Evolutionary conservation across 2,113 vertebrate species (phyloP).

Genomic region (Lepus europaeus): DNA sequence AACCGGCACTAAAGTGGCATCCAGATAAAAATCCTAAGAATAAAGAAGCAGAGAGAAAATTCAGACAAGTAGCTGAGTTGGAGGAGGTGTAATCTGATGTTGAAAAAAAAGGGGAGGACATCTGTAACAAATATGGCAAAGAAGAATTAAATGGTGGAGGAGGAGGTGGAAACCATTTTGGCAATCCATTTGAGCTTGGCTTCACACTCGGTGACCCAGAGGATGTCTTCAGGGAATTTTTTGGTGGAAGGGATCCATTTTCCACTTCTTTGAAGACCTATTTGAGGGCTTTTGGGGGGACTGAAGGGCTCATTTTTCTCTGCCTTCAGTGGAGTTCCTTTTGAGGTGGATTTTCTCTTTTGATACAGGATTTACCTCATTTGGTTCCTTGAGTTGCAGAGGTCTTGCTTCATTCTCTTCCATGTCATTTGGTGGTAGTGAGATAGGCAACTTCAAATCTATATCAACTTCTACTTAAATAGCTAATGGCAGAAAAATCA

Average conservation of each 20-base stretch:
- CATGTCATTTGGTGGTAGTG: slow-evolving; percentile 92
- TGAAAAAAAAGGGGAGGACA: too few relatives aligned
- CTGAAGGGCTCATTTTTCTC: too few relatives aligned
- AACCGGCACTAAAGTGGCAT: too few relatives aligned
- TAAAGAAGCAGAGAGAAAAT: too few relatives aligned
- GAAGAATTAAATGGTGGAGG: too few relatives aligned
- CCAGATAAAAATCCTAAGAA: too few relatives aligned
- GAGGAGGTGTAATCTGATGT: too few relatives aligned
- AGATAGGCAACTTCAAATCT: slow-evolving; percentile 94
- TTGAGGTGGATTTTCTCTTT: background rate
- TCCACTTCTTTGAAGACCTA: slow-evolving; percentile 90
- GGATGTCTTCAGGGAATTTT: slow-evolving; percentile 99
- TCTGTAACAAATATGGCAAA: too few relatives aligned
- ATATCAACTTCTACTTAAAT: slow-evolving; percentile 82
- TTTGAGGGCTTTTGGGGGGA: too few relatives aligned
- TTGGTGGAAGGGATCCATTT: slow-evolving; percentile 96
- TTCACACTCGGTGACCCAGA: slow-evolving; percentile 99
- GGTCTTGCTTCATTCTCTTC: slow-evolving; percentile 93
- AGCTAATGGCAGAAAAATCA: slow-evolving; percentile 96
- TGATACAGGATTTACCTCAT: slow-evolving; percentile 91
- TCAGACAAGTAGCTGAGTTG: too few relatives aligned
- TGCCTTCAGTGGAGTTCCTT: too few relatives aligned
- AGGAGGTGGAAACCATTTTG: slow-evolving; percentile 90
- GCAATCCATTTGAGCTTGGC: slow-evolving; percentile 89
- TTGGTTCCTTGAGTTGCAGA: slow-evolving; percentile 92